Conservation (phyloP, 2,888 invertebrate genomes). For the Diarsia brunnea region DNA sequence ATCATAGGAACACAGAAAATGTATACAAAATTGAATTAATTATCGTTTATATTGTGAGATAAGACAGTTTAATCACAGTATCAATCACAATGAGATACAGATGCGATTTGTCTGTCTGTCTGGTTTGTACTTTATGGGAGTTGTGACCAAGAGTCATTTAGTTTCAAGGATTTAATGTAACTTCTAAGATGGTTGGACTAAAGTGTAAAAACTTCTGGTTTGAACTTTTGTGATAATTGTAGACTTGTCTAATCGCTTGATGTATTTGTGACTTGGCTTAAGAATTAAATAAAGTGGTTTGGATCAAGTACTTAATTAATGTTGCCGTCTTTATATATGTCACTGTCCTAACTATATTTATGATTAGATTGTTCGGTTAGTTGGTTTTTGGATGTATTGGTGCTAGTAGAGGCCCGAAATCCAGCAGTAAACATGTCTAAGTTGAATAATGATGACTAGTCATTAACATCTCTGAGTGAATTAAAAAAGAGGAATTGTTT, state of each 20-base stretch:
- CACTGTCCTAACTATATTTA: too few species aligned
- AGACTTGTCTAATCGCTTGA: background rate
- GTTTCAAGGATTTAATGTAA: constrained; percentile 19
- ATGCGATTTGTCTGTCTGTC: constrained; percentile 66
- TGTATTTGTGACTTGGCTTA: background rate
- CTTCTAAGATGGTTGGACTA: background rate
- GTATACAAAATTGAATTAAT: constrained; percentile 59
- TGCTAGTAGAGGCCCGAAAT: too few species aligned
- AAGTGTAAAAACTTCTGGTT: constrained; percentile 4
- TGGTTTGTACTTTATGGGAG: constrained; percentile 49
- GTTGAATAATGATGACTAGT: too few species aligned
- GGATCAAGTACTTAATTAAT: background rate
- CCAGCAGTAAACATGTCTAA: too few species aligned
- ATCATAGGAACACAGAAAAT: constrained; percentile 36
- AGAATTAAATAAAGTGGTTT: background rate
- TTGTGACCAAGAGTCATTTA: constrained; percentile 29
- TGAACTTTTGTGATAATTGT: constrained; percentile 35
- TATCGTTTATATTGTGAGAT: constrained; percentile 55
- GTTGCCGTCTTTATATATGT: background rate
- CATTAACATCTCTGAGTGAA: too few species aligned
- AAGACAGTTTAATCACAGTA: constrained; percentile 63
- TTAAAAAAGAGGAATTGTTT: too few species aligned
- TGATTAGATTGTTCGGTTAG: too few species aligned
- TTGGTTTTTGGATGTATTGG: too few species aligned
- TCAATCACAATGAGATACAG: constrained; percentile 64